Conservation (phyloP, 1,140 invertebrate genomes). For the Danaus plexippus region DNA sequence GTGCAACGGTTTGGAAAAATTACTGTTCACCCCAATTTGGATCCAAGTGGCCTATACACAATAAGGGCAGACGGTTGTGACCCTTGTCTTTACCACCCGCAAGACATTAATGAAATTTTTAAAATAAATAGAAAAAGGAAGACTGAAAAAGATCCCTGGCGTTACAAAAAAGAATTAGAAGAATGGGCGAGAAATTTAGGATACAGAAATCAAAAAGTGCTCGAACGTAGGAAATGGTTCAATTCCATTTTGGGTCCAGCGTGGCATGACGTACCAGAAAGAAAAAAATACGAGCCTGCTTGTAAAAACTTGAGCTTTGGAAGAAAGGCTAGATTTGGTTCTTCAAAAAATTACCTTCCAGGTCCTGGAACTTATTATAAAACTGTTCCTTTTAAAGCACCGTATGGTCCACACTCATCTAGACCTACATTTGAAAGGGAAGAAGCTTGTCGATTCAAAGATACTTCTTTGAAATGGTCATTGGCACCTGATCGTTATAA, state of each 20-base stretch:
- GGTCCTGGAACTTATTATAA: conserved; percentile 53
- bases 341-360: conserved; percentile 28
- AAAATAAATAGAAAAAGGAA: conserved; percentile 33
- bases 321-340: conserved; percentile 34
- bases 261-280: conserved; percentile 38
- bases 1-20: conserved; percentile 44
- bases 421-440: conserved; percentile 49
- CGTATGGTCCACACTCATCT: conserved; percentile 42
- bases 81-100: conserved; percentile 47
- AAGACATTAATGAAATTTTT: conserved; percentile 34
- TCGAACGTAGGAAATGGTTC: conserved; percentile 38
- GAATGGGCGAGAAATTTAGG: conserved; percentile 59
- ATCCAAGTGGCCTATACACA: conserved; percentile 44
- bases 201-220: conserved; percentile 52
- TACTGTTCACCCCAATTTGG: conserved; percentile 50
- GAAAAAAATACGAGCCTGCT: conserved; percentile 30
- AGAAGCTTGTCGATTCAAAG: conserved; percentile 52
- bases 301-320: conserved; percentile 54
- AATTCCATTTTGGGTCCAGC: conserved; percentile 47
- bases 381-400: conserved; percentile 35
- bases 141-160: conserved; percentile 45
- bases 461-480: conserved; percentile 40
- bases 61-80: conserved; percentile 42
- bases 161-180: conserved; percentile 53
- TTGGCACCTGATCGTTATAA: conserved; percentile 52